These are phyloP conservation scores for Dinoponera quadriceps DNA, from an alignment of 1,140 invertebrate species.

Conservation along the genomic window DNA sequence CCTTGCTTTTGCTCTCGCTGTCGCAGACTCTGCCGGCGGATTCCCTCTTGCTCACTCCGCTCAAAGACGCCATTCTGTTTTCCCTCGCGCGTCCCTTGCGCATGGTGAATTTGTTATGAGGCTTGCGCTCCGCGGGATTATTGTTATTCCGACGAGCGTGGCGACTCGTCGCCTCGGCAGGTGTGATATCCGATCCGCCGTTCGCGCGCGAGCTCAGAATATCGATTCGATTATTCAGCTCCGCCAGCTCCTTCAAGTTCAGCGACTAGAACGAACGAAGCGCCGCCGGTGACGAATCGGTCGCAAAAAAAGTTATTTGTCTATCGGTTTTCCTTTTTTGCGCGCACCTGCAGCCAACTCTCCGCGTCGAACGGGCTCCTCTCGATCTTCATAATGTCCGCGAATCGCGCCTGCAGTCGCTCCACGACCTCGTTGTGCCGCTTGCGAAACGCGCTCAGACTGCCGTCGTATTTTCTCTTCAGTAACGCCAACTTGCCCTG, in stretches of 20 bases:
- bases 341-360: constrained; percentile 66
- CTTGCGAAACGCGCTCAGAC: constrained; percentile 57
- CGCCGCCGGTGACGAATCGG: background rate
- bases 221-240: constrained; percentile 56
- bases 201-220: constrained; percentile 36
- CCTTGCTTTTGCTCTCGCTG: background rate
- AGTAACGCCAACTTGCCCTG: constrained; percentile 61
- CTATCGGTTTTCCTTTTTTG: background rate
- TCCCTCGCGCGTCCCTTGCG: background rate
- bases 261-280: constrained; percentile 69
- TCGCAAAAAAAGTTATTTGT: background rate
- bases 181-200: background rate
- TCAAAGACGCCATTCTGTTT: background rate
- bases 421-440: constrained; percentile 62
- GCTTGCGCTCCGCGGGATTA: constrained; percentile 1
- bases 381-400: constrained; percentile 63
- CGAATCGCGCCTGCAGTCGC: constrained; percentile 62
- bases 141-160: background rate
- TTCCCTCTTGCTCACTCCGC: constrained; percentile 5
- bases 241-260: constrained; percentile 63
- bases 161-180: constrained; percentile 4
- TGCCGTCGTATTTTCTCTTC: constrained; percentile 67
- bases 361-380: constrained; percentile 56
- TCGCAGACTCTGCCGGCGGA: background rate
- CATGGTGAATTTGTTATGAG: constrained; percentile 31